Evolutionary conservation across 2,888 invertebrate genomes (phyloP).

Genomic region (Lasioglossum malachurum): DNA sequence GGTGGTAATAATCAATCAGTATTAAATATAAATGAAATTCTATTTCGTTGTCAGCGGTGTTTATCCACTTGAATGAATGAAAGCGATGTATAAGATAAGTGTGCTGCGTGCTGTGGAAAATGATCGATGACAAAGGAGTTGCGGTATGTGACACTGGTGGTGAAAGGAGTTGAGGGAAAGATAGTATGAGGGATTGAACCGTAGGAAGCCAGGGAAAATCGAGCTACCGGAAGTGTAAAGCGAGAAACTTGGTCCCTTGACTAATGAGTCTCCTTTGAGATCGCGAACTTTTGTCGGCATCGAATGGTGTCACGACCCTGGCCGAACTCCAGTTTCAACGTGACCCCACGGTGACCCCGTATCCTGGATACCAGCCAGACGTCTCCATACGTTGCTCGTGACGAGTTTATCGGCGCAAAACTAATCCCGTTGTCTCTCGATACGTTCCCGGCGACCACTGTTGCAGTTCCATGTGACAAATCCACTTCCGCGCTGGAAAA

Average conservation of each 20-base stretch:
- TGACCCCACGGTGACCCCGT: conserved; percentile 35
- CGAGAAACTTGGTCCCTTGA: neutral
- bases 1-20: neutral
- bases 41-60: neutral
- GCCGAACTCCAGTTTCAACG: conserved; percentile 47
- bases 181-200: neutral
- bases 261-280: neutral
- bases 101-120: neutral
- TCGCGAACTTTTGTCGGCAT: neutral
- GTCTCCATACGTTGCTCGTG: neutral
- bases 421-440: conserved; percentile 3
- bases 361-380: conserved; percentile 29
- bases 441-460: neutral
- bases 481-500: neutral
- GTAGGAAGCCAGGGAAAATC: neutral
- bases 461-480: neutral
- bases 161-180: neutral
- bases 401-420: conserved; percentile 23
- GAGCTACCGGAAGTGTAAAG: neutral
- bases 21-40: neutral
- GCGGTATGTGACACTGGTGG: neutral
- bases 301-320: conserved; percentile 37
- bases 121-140: neutral
- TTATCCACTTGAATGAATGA: neutral
- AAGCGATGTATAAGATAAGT: too few relatives aligned